Percentiles rank a stretch among this genome's conserved stretches.
phyloP scores from a whole-genome alignment of 2,797 vertebrate species.

The Argya squamiceps region DNA sequence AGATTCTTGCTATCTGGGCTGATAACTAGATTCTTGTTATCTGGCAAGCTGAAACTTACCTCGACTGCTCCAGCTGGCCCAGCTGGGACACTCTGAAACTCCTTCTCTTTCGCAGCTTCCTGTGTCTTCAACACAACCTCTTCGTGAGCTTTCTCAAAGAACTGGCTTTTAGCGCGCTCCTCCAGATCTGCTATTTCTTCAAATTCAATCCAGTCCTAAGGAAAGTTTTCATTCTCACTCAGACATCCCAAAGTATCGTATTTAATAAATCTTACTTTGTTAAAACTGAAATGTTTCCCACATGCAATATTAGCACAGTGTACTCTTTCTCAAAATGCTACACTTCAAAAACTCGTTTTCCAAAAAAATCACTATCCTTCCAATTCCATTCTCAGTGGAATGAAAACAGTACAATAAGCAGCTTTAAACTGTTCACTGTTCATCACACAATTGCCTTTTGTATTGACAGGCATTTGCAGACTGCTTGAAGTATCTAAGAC shows the following conservation, averaged over 20 bases:
- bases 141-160: constrained; percentile 97
- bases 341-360: background rate
- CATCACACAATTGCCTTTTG: background rate
- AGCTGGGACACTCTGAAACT: constrained; percentile 92
- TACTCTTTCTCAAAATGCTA: background rate
- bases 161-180: constrained; percentile 95
- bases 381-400: background rate
- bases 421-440: background rate
- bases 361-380: background rate
- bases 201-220: constrained; percentile 98
- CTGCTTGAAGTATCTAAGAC: background rate
- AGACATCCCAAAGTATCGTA: background rate
- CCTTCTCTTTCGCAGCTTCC: constrained; percentile 94
- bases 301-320: background rate
- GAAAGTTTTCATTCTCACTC: background rate
- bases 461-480: background rate
- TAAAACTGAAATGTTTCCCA: background rate
- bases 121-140: constrained; percentile 96
- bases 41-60: constrained; percentile 68
- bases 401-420: background rate
- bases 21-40: background rate
- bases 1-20: background rate
- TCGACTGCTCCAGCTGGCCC: constrained; percentile 93
- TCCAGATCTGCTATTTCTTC: constrained; percentile 98
- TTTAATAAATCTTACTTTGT: background rate